A percentile compares a stretch with the other conserved stretches of the same genome.
Evolutionary conservation across 1,140 invertebrate species (phyloP).

Genomic region (Zaprionus ghesquierei): DNA sequence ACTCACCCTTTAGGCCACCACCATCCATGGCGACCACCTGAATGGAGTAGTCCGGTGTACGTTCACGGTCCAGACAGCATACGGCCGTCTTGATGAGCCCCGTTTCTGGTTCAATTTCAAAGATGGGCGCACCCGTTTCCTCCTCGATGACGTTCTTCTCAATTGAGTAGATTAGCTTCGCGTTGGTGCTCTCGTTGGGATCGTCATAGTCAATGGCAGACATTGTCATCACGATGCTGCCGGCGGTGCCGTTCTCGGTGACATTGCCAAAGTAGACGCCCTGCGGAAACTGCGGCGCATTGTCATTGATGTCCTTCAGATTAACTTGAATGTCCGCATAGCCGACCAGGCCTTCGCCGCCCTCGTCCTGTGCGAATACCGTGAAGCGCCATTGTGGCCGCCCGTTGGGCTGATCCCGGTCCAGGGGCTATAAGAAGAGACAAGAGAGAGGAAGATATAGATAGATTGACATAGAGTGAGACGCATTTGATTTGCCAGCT

Average conservation of each 20-base stretch:
- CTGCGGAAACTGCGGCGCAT: slow-evolving; percentile 88
- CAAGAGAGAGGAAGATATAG: neutral
- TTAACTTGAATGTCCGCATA: slow-evolving; percentile 90
- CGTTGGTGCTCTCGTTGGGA: slow-evolving; percentile 86
- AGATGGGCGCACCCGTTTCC: slow-evolving; percentile 86
- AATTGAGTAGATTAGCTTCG: slow-evolving; percentile 86
- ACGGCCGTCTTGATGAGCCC: slow-evolving; percentile 87
- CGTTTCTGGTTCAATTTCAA: slow-evolving; percentile 87
- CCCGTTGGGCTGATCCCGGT: slow-evolving; percentile 89
- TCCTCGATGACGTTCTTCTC: slow-evolving; percentile 89
- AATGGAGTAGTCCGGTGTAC: slow-evolving; percentile 87
- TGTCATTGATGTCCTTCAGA: slow-evolving; percentile 90
- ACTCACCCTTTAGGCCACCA: slow-evolving; percentile 84
- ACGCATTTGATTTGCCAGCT: slow-evolving; percentile 55
- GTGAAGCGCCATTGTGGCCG: slow-evolving; percentile 90
- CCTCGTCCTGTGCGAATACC: slow-evolving; percentile 89
- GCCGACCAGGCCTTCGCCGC: slow-evolving; percentile 87
- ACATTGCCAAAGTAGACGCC: slow-evolving; percentile 86
- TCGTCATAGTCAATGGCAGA: slow-evolving; percentile 88
- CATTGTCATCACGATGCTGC: slow-evolving; percentile 88
- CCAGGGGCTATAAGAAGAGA: slow-evolving; percentile 84
- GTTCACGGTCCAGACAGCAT: slow-evolving; percentile 86
- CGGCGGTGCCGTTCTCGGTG: slow-evolving; percentile 87
- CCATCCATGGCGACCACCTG: slow-evolving; percentile 87
- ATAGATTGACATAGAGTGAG: slow-evolving; percentile 3